Base-by-base conservation (phyloP, 2,888 invertebrate genomes). In the Mythimna impura region DNA sequence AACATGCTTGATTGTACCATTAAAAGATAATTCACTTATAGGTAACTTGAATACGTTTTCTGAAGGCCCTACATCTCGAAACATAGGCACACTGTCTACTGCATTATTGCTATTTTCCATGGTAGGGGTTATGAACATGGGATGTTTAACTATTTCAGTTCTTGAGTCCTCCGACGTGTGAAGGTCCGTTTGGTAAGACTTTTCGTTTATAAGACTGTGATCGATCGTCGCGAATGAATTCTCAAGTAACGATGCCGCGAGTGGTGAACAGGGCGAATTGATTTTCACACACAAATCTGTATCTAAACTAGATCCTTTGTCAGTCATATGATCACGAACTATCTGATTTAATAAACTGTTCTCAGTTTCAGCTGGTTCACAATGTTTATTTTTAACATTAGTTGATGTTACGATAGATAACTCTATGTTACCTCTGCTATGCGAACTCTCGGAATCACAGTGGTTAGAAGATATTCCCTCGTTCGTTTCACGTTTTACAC, bases 31-130 rank as follows among this genome's bases (percentile, higher is more conserved):
- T 82, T 96, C 96, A 67, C 91, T 94, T 43, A 93, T 95, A 4
- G 96, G 96, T 52, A 96, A 88, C 83, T 96, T 96, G 78, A 96
- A 96, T 36, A 96, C 92, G 78, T 82, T 93, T 67, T 95, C 94
- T 4, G 91, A 87, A 60, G 89, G 91, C 84, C 91, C 91, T n/a
- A 92, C 90, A 82, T 93, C 91, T 82, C 91, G 91, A 68, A 95
- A 96, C 90, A 95, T 86, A 0, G 94, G 95, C 57, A 94, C 94
- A 82, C 94, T 94, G 74, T 96, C 96, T 5, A 96, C 94, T 7
- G 96, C 96, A 91, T 96, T 96, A 81, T 95, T 96, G 78, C 96
- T 96, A 76, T 96, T 96, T 86, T 96, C 96, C 96, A 96, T 96
- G 63, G 95, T 96, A 77, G 96, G 94, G 85, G 95, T 94, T 91